Percentiles rank a stretch among this genome's conserved stretches.
These are phyloP conservation scores for Chloropsis hardwickii DNA, from an alignment of 2,113 vertebrate genomes.

Conservation along the genomic window DNA sequence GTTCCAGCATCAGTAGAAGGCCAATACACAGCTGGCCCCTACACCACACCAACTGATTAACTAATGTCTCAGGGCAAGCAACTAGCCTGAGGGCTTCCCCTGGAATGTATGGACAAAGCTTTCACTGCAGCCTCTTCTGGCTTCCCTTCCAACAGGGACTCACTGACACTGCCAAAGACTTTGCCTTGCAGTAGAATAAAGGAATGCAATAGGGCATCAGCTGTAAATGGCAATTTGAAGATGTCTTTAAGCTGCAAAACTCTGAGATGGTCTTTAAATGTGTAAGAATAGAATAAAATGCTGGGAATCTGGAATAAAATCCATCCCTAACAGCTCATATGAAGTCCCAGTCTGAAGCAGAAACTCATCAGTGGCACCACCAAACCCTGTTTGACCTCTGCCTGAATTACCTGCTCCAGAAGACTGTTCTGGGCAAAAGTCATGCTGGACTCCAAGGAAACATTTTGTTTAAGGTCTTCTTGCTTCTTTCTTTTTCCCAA, in stretches of 20 bases:
- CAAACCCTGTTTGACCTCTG: neutral
- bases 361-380: neutral
- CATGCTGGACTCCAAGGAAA: neutral
- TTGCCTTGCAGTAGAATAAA: neutral
- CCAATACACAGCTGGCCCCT: neutral
- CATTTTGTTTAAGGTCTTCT: neutral
- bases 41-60: neutral
- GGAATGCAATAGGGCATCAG: neutral
- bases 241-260: neutral
- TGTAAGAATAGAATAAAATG: neutral
- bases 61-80: neutral
- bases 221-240: neutral
- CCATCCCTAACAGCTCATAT: neutral
- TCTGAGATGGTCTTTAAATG: neutral
- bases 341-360: neutral
- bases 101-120: neutral
- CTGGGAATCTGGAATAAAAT: neutral
- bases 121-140: neutral
- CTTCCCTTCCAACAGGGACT: neutral
- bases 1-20: neutral
- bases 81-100: neutral
- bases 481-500: neutral
- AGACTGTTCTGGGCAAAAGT: neutral
- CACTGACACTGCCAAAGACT: neutral
- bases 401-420: neutral